Percentiles rank a stretch among this genome's conserved stretches.
phyloP scores from a whole-genome alignment of 2,113 vertebrate genomes.

The Puffinus mauretanicus region DNA sequence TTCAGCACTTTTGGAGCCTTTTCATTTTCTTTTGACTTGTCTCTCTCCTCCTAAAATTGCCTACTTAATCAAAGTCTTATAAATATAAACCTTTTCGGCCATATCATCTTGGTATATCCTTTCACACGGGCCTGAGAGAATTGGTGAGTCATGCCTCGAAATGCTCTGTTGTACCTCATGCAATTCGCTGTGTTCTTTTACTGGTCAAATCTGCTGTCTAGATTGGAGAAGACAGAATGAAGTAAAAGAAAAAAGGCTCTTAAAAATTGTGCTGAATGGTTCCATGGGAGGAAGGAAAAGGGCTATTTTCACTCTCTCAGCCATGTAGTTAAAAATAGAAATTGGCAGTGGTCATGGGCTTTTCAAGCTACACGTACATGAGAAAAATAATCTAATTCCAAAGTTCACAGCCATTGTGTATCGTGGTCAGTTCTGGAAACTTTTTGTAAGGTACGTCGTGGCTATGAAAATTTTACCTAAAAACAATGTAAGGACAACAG shows the following conservation, averaged over 20 bases:
- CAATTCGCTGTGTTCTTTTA: background rate
- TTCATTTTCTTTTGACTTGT: background rate
- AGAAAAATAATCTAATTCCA: background rate
- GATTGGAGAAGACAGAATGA: background rate
- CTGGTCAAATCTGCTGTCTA: background rate
- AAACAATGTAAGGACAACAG: background rate
- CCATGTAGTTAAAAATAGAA: background rate
- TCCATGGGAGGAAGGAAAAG: background rate
- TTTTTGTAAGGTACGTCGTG: background rate
- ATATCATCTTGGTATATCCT: background rate
- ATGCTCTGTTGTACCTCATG: background rate
- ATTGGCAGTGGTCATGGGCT: background rate
- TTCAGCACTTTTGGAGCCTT: background rate
- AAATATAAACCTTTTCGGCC: background rate
- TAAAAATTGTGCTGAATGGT: background rate
- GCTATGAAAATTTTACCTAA: background rate
- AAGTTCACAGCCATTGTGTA: background rate
- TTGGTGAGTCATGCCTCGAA: background rate
- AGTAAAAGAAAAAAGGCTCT: background rate
- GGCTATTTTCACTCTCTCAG: background rate
- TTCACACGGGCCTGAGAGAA: background rate
- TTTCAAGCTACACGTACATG: background rate
- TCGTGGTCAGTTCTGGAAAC: background rate
- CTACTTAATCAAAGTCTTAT: background rate
- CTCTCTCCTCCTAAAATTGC: background rate